Evolutionary conservation across 2,113 vertebrate genomes (phyloP), one percentile per base, ranked within the genome.

Genomic region (Arvicanthis niloticus): DNA sequence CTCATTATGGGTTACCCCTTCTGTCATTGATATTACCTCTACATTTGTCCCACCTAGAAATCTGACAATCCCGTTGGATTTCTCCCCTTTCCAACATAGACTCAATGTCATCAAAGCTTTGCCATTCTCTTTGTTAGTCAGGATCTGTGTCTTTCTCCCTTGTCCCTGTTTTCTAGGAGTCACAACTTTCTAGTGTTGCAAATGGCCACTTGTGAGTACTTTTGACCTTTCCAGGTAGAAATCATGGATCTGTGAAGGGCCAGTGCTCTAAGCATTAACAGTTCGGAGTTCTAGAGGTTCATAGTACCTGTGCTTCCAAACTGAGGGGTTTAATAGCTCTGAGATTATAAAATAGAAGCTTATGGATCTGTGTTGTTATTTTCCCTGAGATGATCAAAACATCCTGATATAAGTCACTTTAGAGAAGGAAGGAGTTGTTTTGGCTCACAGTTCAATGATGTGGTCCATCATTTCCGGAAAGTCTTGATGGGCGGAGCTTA

Each of bases 21-120:
- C 68, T n/a, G 6, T 89, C 56, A 22, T 2, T 84, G 88, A 62
- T 2, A 31, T 45, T 1, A 11, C 22, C 42, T 73, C n/a, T 6
- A 11, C 58, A n/a, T 96, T 93, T 80, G 45, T 7, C 22, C 60
- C 58, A 72, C 78, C 77, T 65, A 81, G 78, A 96, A 96, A 84
- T 42, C 37, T 73, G 51, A 21, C 68, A 34, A 9, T 58, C 62
- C 45, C 29, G 5, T 13, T 29, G 53, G 31, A 56, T 48, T 85
- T 48, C 40, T 91, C 85, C 17, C 58, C 37, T 68, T 68, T 68
- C 67, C 67, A 68, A 34, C 73, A 26, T 3, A 45, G 21, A 76
- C 24, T 42, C 21, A 76, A 21, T 24, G 40, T 75, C 40, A 24
- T 75, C 40, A 42, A 42, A 9, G 4, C n/a, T 22, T 10, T 42